Evolutionary conservation across 1,140 invertebrate genomes (phyloP), one percentile per base, ranked within the genome.

Genomic region (Trichogramma pretiosum): DNA sequence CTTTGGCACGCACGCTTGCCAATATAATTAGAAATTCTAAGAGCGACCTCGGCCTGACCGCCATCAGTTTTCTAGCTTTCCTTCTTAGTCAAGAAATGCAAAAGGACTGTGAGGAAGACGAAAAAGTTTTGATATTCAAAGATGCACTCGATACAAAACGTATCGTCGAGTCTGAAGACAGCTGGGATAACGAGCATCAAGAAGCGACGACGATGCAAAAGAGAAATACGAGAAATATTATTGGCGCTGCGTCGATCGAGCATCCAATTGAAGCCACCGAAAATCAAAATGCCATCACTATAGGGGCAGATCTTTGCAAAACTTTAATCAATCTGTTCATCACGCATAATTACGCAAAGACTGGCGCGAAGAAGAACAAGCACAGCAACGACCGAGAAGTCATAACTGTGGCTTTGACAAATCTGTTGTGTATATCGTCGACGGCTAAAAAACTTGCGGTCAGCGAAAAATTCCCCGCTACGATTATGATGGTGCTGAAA

Each of bases 401-500:
- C 2, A 62, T 77, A 16, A 55, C 67, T 10, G 54, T 59, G 10
- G 64, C 74, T 0, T 53, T 77, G 14, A 61, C 74, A 1, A 68
- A 71, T 57, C 48, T 78, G 21, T 50, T 78, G 1, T 64, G 64
- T 16, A 54, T 74, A 5, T 77, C 74, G 0, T 51, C 46, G 4
- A 58, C 66, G 43, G 74, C 74, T 0, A 76, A 76, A 53, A 63
- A 56, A 46, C 59, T 50, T 23, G 74, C 72, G 0, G 48, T 74
- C 1, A 39, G 52, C 21, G 57, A 67, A 34, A 63, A 70, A 44
- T 58, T 77, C 23, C 44, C 70, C 8, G 56, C 62, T 26, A 65
- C 59, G 4, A 55, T 59, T 22, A 34, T 76, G 3, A 55, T 70
- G 48, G 60, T 69, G 39, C 46, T 77, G 5, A 68, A 70, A 49